A percentile compares a stretch with the other conserved stretches of the same genome.
Conservation (phyloP, 2,797 vertebrate genomes). For the Sebastes minor region DNA sequence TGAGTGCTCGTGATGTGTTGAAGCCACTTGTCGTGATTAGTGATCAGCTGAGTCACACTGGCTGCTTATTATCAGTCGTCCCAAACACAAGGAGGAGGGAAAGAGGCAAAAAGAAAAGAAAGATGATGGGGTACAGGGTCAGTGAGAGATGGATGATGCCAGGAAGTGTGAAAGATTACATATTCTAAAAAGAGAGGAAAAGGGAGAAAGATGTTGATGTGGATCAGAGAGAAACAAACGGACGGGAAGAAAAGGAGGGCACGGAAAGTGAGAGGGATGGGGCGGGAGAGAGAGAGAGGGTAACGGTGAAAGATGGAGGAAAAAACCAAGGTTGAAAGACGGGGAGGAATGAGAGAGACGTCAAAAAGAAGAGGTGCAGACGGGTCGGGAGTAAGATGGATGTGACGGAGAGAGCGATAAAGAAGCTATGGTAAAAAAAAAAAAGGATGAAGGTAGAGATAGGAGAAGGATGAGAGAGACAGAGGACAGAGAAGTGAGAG, state of each 20-base stretch:
- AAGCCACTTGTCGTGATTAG: slow-evolving; percentile 4
- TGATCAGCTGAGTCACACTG: slow-evolving; percentile 18
- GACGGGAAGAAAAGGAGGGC: slow-evolving; percentile 58
- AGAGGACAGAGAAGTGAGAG: slow-evolving; percentile 61
- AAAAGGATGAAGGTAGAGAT: slow-evolving; percentile 57
- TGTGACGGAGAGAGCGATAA: slow-evolving; percentile 71
- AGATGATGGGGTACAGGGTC: slow-evolving; percentile 2
- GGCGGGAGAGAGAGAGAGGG: slow-evolving; percentile 42
- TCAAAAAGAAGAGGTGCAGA: slow-evolving; percentile 78
- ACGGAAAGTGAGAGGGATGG: slow-evolving; percentile 52
- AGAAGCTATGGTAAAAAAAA: slow-evolving; percentile 61
- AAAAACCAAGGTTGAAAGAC: slow-evolving; percentile 75
- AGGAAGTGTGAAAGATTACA: slow-evolving; percentile 57
- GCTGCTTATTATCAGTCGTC: slow-evolving; percentile 5
- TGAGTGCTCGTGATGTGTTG: background rate
- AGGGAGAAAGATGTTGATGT: slow-evolving; percentile 48
- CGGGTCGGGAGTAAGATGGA: slow-evolving; percentile 75
- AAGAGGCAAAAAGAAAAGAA: slow-evolving; percentile 4
- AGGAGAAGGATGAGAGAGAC: slow-evolving; percentile 63
- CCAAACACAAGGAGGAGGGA: background rate
- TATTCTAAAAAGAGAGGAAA: slow-evolving; percentile 58
- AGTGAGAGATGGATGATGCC: slow-evolving; percentile 49
- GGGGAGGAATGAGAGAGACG: slow-evolving; percentile 76
- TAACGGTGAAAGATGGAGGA: slow-evolving; percentile 75
- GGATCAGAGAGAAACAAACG: slow-evolving; percentile 54